A percentile compares a stretch with the other conserved stretches of the same genome.
Evolutionary conservation across 2,888 invertebrate genomes (phyloP).

Genomic region (Iselma pallidipennis): DNA sequence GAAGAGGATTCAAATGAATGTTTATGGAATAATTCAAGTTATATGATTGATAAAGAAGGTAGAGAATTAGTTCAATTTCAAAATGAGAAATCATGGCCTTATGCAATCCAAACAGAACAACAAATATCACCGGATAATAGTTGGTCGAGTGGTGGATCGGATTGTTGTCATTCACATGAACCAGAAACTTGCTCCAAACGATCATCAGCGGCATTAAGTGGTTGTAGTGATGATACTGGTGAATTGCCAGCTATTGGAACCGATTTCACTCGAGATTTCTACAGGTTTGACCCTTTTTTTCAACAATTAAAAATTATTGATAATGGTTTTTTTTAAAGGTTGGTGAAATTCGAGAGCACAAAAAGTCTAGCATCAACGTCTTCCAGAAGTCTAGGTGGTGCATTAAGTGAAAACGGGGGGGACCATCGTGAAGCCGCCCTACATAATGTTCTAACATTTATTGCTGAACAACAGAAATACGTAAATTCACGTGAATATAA

Average conservation of each 20-base stretch:
- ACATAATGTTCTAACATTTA: slow-evolving; percentile 74
- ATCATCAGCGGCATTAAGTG: slow-evolving; percentile 70
- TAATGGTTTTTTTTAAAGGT: slow-evolving; percentile 53
- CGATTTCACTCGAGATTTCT: slow-evolving; percentile 80
- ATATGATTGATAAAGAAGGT: slow-evolving; percentile 68
- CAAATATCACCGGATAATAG: slow-evolving; percentile 63
- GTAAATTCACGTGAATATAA: slow-evolving; percentile 62
- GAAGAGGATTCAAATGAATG: slow-evolving; percentile 76
- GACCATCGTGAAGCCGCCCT: slow-evolving; percentile 65
- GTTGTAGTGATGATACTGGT: slow-evolving; percentile 64
- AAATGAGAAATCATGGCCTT: slow-evolving; percentile 69
- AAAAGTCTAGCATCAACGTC: slow-evolving; percentile 78
- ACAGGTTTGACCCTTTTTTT: slow-evolving; percentile 45
- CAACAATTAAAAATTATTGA: neutral
- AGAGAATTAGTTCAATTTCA: slow-evolving; percentile 20
- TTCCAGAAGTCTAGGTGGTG: slow-evolving; percentile 66
- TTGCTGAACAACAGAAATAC: slow-evolving; percentile 77
- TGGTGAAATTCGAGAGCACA: slow-evolving; percentile 80
- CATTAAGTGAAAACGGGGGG: slow-evolving; percentile 63
- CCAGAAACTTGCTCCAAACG: slow-evolving; percentile 67
- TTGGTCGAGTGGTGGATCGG: slow-evolving; percentile 60
- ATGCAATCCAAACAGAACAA: slow-evolving; percentile 55
- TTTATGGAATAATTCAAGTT: slow-evolving; percentile 76
- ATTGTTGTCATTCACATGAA: slow-evolving; percentile 54
- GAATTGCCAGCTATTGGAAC: slow-evolving; percentile 70